phyloP scores from a whole-genome alignment of 2,113 vertebrate genomes.

The Phoenicopterus ruber region DNA sequence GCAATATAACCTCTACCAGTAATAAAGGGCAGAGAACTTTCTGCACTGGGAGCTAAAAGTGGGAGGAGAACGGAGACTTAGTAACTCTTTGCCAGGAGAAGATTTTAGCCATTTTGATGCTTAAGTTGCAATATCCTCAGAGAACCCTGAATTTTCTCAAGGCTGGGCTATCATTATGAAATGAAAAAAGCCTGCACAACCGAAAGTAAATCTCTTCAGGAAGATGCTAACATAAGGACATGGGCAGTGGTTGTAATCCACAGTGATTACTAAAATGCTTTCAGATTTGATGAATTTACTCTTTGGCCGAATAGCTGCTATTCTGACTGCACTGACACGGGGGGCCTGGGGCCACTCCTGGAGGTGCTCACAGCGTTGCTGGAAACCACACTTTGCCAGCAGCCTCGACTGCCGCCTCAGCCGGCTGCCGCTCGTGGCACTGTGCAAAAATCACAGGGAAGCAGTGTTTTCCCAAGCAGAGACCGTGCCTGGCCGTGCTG shows the following conservation, averaged over 20 bases:
- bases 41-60: not conserved
- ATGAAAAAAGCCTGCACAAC: not conserved
- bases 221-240: not conserved
- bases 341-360: not conserved
- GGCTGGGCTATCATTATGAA: not conserved
- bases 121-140: not conserved
- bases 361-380: not conserved
- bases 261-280: not conserved
- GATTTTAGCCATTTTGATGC: not conserved
- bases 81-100: not conserved
- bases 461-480: not conserved
- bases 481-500: not conserved
- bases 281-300: not conserved
- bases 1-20: not conserved
- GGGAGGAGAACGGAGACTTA: not conserved
- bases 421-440: accelerated
- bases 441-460: not conserved
- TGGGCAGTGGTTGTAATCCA: not conserved
- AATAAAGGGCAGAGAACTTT: not conserved
- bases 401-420: not conserved
- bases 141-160: not conserved
- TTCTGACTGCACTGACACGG: not conserved
- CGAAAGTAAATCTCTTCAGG: not conserved
- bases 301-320: not conserved
- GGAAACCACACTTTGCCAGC: not conserved